Percentiles rank a stretch among this genome's conserved stretches.
Conservation (phyloP, 1,140 invertebrate species). For the Pinna nobilis region DNA sequence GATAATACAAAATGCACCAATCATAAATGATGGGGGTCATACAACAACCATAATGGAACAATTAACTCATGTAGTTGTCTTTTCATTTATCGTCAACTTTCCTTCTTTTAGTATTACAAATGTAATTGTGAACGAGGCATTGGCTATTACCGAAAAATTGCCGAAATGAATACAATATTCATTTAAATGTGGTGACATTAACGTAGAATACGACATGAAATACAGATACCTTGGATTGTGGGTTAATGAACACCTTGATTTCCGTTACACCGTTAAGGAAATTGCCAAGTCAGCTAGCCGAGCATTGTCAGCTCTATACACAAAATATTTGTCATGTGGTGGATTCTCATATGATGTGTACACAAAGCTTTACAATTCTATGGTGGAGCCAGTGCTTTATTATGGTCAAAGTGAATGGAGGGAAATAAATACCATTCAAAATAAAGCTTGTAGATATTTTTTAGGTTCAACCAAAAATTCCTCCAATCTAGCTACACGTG, state of each 20-base stretch:
- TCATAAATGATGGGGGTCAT: too few relatives aligned
- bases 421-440: not conserved
- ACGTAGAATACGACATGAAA: not conserved
- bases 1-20: too few relatives aligned
- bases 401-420: constrained; percentile 9
- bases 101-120: too few relatives aligned
- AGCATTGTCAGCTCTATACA: constrained; percentile 1
- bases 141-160: too few relatives aligned
- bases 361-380: constrained; percentile 1
- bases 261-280: not conserved
- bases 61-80: too few relatives aligned
- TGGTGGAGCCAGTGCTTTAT: constrained; percentile 13
- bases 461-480: constrained; percentile 6
- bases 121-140: too few relatives aligned
- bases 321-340: constrained; percentile 4
- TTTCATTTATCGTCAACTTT: too few relatives aligned
- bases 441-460: constrained; percentile 24
- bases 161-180: not conserved
- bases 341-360: constrained; percentile 1
- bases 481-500: constrained; percentile 1
- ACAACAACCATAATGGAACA: too few relatives aligned
- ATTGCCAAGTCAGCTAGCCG: constrained; percentile 12
- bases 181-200: constrained; percentile 1
- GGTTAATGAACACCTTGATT: not conserved
- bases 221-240: constrained; percentile 24